A percentile compares a stretch with the other conserved stretches of the same genome.
phyloP scores from a whole-genome alignment of 2,113 vertebrate genomes.

The Ceratotherium simum region DNA sequence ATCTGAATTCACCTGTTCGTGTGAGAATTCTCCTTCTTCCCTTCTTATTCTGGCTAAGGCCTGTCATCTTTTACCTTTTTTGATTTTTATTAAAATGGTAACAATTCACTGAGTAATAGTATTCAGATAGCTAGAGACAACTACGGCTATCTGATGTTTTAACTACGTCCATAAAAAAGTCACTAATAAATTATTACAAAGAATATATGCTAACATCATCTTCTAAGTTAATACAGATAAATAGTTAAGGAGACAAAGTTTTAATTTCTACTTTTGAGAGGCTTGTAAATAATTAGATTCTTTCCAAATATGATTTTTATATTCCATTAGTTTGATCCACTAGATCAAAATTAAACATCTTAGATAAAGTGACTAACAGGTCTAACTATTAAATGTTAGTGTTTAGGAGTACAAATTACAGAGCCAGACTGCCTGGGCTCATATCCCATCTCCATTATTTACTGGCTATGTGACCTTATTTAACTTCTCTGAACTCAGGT shows the following conservation, averaged over 20 bases:
- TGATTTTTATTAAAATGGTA: slow-evolving; percentile 52
- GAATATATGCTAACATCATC: neutral
- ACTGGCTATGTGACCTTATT: neutral
- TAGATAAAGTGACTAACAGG: slow-evolving; percentile 76
- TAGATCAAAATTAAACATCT: slow-evolving; percentile 74
- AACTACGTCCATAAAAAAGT: neutral
- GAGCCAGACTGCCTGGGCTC: neutral
- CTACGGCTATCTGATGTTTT: slow-evolving; percentile 17
- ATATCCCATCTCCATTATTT: neutral
- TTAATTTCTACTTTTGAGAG: slow-evolving; percentile 48
- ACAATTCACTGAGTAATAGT: neutral
- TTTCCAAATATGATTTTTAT: slow-evolving; percentile 77
- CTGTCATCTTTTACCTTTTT: slow-evolving; percentile 37
- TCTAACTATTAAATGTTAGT: slow-evolving; percentile 67
- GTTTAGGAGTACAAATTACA: neutral
- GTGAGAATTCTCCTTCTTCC: neutral
- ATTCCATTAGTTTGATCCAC: slow-evolving; percentile 77
- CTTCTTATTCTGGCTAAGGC: slow-evolving; percentile 24
- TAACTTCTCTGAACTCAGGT: neutral
- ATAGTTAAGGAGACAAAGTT: neutral
- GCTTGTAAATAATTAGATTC: neutral
- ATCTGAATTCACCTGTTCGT: neutral
- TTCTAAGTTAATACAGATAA: slow-evolving; percentile 24
- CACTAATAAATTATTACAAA: slow-evolving; percentile 31
- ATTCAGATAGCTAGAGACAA: neutral